Evolutionary conservation across 2,113 vertebrate genomes (phyloP), one percentile per base, ranked within the genome.

Genomic region (Mormyrus iriodes): DNA sequence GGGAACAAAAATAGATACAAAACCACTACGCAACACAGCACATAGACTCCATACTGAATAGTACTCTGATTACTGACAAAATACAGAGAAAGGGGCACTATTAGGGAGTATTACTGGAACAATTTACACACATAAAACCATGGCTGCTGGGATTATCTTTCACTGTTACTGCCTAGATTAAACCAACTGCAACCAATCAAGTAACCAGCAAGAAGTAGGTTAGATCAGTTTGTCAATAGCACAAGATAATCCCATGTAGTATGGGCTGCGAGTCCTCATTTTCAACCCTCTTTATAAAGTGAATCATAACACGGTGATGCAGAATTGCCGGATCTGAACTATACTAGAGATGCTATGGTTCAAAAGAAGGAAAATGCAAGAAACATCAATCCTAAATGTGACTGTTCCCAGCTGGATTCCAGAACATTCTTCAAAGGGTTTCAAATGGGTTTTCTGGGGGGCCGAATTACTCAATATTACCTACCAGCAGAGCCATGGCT

Each of bases 391-490:
- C 73, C 73, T 42, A 79, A 42, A 79, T 19, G 35, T 79, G 73
- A 79, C 73, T 79, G 15, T 19, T 79, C 15, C 17, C 35, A 79
- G 15, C 15, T 42, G 73, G 73, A 39, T 79, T 42, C 73, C 73
- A 79, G 73, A 35, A 42, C 73, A 79, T 79, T 79, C 35, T 79
- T 79, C 73, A 79, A 76, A 42, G 31, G 73, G 39, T 79, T 79
- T 79, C 73, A 79, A 79, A 79, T 42, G 73, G 35, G 73, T 79
- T 79, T 79, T 69, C 61, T 79, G 73, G 73, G 19, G 73, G 35
- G 35, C 73, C 42, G 73, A 19, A 42, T 79, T 79, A 12, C 73
- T 79, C 73, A 19, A n/a, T 42, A 42, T 79, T 79, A 17, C 73
- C 35, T 79, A 79, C 35, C 35, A 79, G 35, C 73, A 79, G 73